Evolutionary conservation across 2,888 invertebrate species (phyloP).

Genomic region (Eupeodes latifasciatus): DNA sequence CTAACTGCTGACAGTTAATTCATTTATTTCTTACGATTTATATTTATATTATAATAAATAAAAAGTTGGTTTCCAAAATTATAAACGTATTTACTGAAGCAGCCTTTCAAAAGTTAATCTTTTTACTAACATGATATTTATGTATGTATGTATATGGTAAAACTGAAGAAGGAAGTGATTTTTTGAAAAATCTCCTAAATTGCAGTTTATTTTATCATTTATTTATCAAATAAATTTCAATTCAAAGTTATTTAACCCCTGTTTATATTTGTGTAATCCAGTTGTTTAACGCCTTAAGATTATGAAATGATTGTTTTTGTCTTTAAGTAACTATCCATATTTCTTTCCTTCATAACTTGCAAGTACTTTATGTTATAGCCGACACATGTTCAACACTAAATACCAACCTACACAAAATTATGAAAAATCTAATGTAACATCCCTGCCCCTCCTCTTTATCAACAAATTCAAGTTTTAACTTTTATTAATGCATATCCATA

Average conservation of each 20-base stretch:
- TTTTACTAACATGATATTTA: no score
- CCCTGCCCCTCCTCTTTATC: not conserved
- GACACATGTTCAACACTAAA: not conserved
- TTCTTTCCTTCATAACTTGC: not conserved
- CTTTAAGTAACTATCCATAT: not conserved
- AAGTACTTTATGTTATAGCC: not conserved
- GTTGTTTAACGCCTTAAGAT: not conserved
- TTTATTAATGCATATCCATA: not conserved
- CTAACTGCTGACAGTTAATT: no score
- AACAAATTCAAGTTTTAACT: constrained; percentile 8
- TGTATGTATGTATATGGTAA: no score
- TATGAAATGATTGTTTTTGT: not conserved
- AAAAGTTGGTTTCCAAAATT: no score
- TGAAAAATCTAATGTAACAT: not conserved
- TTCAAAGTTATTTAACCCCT: not conserved
- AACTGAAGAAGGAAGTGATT: no score
- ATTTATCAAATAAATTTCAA: not conserved
- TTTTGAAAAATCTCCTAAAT: no score
- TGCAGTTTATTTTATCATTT: no score
- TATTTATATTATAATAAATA: no score
- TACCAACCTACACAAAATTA: constrained; percentile 25
- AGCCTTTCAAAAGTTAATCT: no score
- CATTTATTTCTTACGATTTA: no score
- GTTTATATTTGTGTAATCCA: not conserved
- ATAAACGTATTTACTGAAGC: no score